phyloP scores from a whole-genome alignment of 2,797 vertebrate genomes.

The Spea hammondii region DNA sequence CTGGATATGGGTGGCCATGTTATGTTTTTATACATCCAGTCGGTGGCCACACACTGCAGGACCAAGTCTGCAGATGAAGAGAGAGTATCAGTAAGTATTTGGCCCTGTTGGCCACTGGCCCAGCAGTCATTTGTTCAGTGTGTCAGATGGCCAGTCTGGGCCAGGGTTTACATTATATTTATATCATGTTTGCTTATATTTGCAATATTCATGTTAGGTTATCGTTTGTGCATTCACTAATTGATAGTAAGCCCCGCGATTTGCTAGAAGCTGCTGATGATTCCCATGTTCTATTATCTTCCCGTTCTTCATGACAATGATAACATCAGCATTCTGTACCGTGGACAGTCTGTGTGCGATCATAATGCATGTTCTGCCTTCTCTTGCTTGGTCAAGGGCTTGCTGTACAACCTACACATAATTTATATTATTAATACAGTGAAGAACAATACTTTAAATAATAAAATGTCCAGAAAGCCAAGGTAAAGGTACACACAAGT shows the following conservation, averaged over 20 bases:
- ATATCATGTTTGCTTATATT: too few relatives aligned
- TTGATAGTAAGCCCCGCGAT: constrained; percentile 65
- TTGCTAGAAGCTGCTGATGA: constrained; percentile 62
- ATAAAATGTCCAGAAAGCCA: not conserved
- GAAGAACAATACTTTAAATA: not conserved
- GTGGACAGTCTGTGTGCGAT: constrained; percentile 26
- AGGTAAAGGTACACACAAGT: not conserved
- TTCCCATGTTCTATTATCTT: constrained; percentile 58
- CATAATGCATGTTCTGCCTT: constrained; percentile 2
- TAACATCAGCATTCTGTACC: constrained; percentile 38
- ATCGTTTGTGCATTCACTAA: constrained; percentile 65
- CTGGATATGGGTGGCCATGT: too few relatives aligned
- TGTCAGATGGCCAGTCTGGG: too few relatives aligned
- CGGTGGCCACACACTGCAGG: too few relatives aligned
- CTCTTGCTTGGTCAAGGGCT: constrained; percentile 20
- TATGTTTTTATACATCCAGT: too few relatives aligned
- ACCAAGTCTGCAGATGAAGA: too few relatives aligned
- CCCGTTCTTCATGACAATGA: constrained; percentile 45
- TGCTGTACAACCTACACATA: constrained; percentile 38
- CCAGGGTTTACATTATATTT: too few relatives aligned
- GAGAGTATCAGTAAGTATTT: too few relatives aligned
- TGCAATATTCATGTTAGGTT: constrained; percentile 36
- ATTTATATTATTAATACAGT: not conserved
- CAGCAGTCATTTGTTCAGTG: too few relatives aligned
- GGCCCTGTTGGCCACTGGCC: too few relatives aligned